These are phyloP conservation scores for Rhynchomys soricoides DNA, from an alignment of 2,113 vertebrate genomes.

Conservation along the genomic window DNA sequence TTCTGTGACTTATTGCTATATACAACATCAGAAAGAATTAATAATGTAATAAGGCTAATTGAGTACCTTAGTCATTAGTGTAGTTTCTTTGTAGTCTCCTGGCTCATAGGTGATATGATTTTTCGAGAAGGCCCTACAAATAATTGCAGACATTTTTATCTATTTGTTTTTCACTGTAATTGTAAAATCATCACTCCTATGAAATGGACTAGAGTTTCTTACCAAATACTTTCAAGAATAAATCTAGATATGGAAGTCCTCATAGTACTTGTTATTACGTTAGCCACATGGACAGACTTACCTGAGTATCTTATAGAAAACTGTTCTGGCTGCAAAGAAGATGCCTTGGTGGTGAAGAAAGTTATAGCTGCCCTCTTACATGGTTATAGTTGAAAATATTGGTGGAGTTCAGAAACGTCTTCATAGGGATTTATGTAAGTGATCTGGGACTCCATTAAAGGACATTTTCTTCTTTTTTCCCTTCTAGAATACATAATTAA, in stretches of 20 bases:
- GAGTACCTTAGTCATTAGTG: background rate
- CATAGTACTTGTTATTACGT: background rate
- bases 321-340: background rate
- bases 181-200: background rate
- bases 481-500: background rate
- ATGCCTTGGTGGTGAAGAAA: background rate
- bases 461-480: background rate
- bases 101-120: background rate
- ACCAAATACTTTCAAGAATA: constrained; percentile 28
- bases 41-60: background rate
- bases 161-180: constrained; percentile 9
- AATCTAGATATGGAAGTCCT: background rate
- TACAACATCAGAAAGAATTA: background rate
- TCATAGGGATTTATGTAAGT: background rate
- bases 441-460: background rate
- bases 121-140: constrained; percentile 34
- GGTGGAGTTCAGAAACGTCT: constrained; percentile 26
- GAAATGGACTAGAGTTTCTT: constrained; percentile 27
- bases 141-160: background rate
- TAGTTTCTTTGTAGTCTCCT: background rate
- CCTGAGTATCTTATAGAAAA: background rate
- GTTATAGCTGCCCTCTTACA: background rate
- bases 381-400: background rate
- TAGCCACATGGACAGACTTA: background rate
- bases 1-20: background rate